Evolutionary conservation across 1,140 invertebrate species (phyloP), one percentile per base, ranked within the genome.

Genomic region (Drosophila santomea): DNA sequence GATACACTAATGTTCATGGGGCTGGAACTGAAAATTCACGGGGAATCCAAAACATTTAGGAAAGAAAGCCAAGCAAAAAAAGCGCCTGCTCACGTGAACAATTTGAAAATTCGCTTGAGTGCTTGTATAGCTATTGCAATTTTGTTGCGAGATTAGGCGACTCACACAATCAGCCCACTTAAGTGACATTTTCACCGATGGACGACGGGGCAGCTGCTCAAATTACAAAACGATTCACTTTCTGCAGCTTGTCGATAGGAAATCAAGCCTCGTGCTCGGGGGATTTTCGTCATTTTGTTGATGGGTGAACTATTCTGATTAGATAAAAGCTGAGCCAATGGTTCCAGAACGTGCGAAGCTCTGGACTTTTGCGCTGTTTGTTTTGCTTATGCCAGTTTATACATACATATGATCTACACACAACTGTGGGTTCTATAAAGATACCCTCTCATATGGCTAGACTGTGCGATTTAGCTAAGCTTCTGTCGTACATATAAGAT

Each of bases 21-120:
- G 10, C 43, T 20, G 17, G 43, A 45, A 20, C 36, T 17, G 32
- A 51, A 56, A 48, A 14, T 59, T 47, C 38, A 23, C 15, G 25
- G 50, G 28, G 59, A 50, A 48, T 61, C 23, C 43, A 54, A 71
- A 20, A 20, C 5, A 52, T 48, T 50, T 50, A 11, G 35, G 41
- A 64, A 55, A 54, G 41, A 50, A 28, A 48, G 4, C 35, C 8
- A 56, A 55, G 43, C 28, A 51, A 23, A 32, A 61, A 50, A 62
- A 48, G 55, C 23, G 55, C 23, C 20, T 8, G 36, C 64, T 88
- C 79, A 88, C 83, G 83, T 83, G 83, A 83, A 62, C 38, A 28
- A 52, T 77, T 76, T 64, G 41, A 44, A 74, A 71, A 50, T 78
- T 78, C 54, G 52, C 58, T 55, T 2, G 50, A 20, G 11, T 32